A percentile compares a stretch with the other conserved stretches of the same genome.
phyloP scores from a whole-genome alignment of 2,797 vertebrate genomes.

The Oryzias sinensis region DNA sequence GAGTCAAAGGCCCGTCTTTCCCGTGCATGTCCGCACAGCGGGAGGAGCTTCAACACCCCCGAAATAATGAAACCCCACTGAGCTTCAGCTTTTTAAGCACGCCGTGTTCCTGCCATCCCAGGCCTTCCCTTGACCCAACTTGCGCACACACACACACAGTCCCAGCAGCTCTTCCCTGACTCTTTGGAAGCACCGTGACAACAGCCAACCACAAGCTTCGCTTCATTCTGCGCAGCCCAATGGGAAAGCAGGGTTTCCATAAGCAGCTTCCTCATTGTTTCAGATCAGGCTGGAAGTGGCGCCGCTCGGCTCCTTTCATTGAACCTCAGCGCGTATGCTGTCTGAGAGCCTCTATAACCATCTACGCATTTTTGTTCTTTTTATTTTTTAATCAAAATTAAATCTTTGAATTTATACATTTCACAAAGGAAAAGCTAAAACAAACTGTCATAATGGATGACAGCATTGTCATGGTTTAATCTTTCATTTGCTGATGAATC shows the following conservation, averaged over 20 bases:
- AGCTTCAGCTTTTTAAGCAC: constrained; percentile 14
- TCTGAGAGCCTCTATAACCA: constrained; percentile 43
- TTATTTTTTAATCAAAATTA: constrained; percentile 16
- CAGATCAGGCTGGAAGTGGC: constrained; percentile 34
- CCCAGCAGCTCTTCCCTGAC: constrained; percentile 17
- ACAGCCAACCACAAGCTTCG: constrained; percentile 53
- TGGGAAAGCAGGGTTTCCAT: constrained; percentile 38
- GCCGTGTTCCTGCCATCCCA: not conserved
- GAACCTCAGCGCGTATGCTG: constrained; percentile 22
- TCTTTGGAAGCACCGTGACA: constrained; percentile 53
- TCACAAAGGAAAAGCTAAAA: too few relatives aligned
- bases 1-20: constrained; percentile 21
- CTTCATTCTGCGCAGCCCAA: constrained; percentile 46
- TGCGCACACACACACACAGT: constrained; percentile 4
- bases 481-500: too few relatives aligned
- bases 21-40: constrained; percentile 36
- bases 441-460: too few relatives aligned
- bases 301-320: constrained; percentile 31
- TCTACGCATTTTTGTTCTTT: not conserved
- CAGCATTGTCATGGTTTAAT: too few relatives aligned
- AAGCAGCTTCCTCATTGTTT: constrained; percentile 51
- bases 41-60: constrained; percentile 43
- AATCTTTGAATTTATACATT: not conserved
- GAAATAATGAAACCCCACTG: constrained; percentile 43
- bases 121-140: not conserved